A percentile compares a stretch with the other conserved stretches of the same genome.
Evolutionary conservation across 2,888 invertebrate genomes (phyloP).

Genomic region (Resseliella maxima): DNA sequence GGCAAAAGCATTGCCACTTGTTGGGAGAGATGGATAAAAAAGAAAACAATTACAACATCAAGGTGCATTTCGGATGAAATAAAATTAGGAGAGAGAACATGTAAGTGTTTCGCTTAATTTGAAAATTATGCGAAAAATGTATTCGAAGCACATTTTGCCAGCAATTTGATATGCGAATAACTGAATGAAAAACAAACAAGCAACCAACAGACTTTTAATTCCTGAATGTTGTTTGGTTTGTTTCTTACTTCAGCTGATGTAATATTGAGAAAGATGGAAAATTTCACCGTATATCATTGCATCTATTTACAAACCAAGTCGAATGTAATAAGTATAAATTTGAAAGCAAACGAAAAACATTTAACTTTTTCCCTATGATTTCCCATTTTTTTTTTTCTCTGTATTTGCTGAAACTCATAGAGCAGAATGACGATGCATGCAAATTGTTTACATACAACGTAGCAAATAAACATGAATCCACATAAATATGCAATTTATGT

Average conservation of each 20-base stretch:
- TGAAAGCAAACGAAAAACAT: neutral
- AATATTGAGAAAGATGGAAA: neutral
- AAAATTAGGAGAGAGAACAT: neutral
- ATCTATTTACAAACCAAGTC: neutral
- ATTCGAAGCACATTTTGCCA: neutral
- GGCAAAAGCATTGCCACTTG: slow-evolving; percentile 58
- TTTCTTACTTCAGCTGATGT: neutral
- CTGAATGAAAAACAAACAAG: neutral
- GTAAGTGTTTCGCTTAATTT: neutral
- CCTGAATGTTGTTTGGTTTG: neutral
- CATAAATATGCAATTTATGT: neutral
- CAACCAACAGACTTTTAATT: slow-evolving; percentile 37
- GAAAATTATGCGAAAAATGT: slow-evolving; percentile 12
- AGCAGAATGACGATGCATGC: neutral
- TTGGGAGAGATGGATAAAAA: neutral
- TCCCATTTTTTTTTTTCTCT: neutral
- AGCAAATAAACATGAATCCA: neutral
- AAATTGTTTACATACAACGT: neutral
- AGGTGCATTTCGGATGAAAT: neutral
- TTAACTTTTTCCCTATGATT: neutral
- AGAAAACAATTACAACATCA: neutral
- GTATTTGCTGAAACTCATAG: neutral
- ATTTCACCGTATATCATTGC: neutral
- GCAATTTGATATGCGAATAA: neutral
- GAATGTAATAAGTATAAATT: neutral